Base-by-base conservation (phyloP, 2,888 invertebrate species). In the Parnassius smintheus region DNA sequence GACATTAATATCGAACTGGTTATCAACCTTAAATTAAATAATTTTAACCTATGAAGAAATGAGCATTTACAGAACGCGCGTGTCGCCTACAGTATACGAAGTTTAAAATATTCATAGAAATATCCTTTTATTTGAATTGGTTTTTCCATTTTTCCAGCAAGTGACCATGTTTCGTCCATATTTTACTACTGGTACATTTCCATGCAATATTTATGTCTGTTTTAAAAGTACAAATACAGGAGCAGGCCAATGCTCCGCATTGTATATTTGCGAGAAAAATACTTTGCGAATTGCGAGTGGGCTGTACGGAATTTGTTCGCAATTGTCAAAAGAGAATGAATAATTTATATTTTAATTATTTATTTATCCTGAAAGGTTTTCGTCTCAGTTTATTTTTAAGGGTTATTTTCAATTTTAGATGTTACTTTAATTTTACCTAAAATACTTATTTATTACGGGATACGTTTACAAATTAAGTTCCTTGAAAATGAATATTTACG, bases 341-440 rank as follows among this genome's bases (percentile, higher is more conserved):
- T 57, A 49, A 49, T 49, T 49, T 12, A 49, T 49, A 57, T 62
- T 52, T 57, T 48, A 13, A 48, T 48, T 22, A 7, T 35, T 35
- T 35, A 35, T 35, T 35, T 35, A 35, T 48, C 44, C 44, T n/a
- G 10, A 8, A 50, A 42, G 3, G 7, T 45, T n/a, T 60, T 60
- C 48, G n/a, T 49, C 44, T 44, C 42, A 35, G 51, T 25, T 8
- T 45, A 11, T 22, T 25, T 35, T 25, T 9, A 50, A 68, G 65
- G 69, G 68, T 65, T 64, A 61, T 67, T 68, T 61, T 66, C 52
- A 48, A 11, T 55, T 54, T 58, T 65, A 63, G 58, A 65, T 55
- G 41, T 61, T 62, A 56, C 25, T 25, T 25, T 1, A 25, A 25
- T 25, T 25, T 61, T 61, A 66, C 50, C 52, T 56, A 61, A 35